Evolutionary conservation across 2,113 vertebrate species (phyloP).

Genomic region (Paramormyrops kingsleyae): DNA sequence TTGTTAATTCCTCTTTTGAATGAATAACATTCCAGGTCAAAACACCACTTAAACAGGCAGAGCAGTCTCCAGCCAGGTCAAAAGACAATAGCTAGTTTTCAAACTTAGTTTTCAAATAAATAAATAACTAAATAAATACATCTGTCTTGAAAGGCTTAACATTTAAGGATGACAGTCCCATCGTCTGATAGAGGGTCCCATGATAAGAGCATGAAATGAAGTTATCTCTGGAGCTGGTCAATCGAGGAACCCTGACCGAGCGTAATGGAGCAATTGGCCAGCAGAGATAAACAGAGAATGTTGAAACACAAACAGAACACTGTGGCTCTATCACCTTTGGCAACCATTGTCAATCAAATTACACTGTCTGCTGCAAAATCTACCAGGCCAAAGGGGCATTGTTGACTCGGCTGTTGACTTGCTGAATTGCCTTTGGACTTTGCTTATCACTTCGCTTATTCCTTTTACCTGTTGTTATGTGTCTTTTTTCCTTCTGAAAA

Average conservation of each 20-base stretch:
- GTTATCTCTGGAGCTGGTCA: not conserved
- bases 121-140: not conserved
- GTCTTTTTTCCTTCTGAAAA: not conserved
- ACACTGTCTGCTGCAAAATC: not conserved
- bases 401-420: not conserved
- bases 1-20: not conserved
- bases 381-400: not conserved
- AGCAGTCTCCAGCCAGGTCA: not conserved
- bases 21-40: not conserved
- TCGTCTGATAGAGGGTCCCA: not conserved
- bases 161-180: not conserved
- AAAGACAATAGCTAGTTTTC: not conserved
- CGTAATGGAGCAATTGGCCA: not conserved
- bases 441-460: not conserved
- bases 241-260: constrained; percentile 9
- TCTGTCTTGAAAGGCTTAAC: not conserved
- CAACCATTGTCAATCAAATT: not conserved
- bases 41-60: not conserved
- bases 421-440: constrained; percentile 8
- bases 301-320: constrained; percentile 13
- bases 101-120: not conserved
- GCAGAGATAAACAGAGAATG: constrained; percentile 11
- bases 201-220: not conserved
- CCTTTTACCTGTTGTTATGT: not conserved
- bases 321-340: constrained; percentile 1